A percentile compares a stretch with the other conserved stretches of the same genome.
phyloP scores from a whole-genome alignment of 2,797 vertebrate genomes.

The Clarias fuscus region DNA sequence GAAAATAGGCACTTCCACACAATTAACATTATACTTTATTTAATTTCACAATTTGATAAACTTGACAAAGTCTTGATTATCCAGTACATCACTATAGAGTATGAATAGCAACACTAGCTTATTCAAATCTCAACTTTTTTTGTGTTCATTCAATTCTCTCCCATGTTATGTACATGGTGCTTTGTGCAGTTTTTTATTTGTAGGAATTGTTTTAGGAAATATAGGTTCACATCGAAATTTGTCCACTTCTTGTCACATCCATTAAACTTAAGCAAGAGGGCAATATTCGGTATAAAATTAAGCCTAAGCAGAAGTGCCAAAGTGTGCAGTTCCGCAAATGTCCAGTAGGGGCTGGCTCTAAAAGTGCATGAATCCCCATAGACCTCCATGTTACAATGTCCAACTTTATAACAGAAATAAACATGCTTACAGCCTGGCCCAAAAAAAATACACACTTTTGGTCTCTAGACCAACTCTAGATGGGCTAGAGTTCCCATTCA shows the following conservation, averaged over 20 bases:
- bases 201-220: background rate
- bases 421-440: no score
- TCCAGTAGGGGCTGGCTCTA: no score
- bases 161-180: background rate
- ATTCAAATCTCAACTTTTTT: background rate
- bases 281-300: no score
- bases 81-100: background rate
- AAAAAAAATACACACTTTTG: no score
- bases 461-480: no score
- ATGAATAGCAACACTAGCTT: background rate
- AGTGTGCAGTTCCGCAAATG: no score
- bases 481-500: no score
- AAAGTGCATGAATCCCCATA: no score
- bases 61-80: background rate
- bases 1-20: slow-evolving; percentile 15
- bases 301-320: no score
- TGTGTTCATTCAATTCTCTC: background rate
- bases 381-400: no score
- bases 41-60: background rate
- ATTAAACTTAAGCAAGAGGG: background rate
- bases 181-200: background rate
- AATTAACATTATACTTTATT: background rate
- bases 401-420: no score
- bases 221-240: background rate
- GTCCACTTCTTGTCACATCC: background rate